phyloP scores from a whole-genome alignment of 2,797 vertebrate genomes.

The Varecia variegata region DNA sequence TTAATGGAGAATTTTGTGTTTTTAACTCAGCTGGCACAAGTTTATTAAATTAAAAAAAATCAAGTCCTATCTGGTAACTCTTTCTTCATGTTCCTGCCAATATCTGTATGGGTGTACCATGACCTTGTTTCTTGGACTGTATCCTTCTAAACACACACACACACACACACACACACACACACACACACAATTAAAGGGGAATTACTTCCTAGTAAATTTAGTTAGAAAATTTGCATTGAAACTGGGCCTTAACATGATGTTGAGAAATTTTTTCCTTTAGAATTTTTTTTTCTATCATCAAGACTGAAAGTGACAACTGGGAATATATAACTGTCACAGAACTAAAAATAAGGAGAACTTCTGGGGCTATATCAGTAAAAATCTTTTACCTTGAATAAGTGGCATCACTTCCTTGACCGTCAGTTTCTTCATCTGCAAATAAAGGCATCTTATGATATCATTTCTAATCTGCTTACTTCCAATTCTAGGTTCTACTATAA shows the following conservation, averaged over 20 bases:
- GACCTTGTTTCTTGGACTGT: constrained; percentile 44
- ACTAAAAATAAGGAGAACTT: neutral
- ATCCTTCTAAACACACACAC: neutral
- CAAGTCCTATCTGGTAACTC: constrained; percentile 57
- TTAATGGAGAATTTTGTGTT: constrained; percentile 49
- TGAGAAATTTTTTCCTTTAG: neutral
- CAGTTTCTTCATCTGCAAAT: neutral
- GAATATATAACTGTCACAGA: neutral
- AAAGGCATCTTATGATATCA: neutral
- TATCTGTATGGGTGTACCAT: neutral
- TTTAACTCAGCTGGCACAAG: constrained; percentile 46
- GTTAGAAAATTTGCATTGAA: neutral
- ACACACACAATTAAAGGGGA: neutral
- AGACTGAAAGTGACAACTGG: neutral
- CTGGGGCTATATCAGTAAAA: neutral
- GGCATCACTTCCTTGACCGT: neutral
- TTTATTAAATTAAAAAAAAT: constrained; percentile 39
- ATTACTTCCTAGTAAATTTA: neutral
- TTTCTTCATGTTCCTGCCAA: constrained; percentile 58
- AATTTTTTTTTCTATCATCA: neutral
- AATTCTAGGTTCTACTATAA: neutral
- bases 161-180: neutral
- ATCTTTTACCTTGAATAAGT: neutral
- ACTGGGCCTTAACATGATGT: neutral
- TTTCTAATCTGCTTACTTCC: neutral